Base-by-base conservation (phyloP, 2,113 vertebrate genomes). In the Gila orcuttii region DNA sequence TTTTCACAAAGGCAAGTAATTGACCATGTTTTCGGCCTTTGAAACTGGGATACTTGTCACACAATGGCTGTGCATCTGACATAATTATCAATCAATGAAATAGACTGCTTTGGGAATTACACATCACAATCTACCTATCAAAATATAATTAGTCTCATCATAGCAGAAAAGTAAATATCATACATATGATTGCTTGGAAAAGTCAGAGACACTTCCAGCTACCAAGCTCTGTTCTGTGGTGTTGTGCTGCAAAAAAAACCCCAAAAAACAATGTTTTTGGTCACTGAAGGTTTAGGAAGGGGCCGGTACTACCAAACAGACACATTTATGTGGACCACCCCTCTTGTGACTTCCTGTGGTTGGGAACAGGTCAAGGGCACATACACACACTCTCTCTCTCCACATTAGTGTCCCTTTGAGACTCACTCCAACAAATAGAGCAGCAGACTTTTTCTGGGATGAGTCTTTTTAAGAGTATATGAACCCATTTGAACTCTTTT, bases 351-450 rank as follows among this genome's bases (percentile, higher is more conserved):
- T 85, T 82, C 81, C 74, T 84, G 57, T 69, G 76, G 85, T 71
- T 64, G 80, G 87, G 85, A 91, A 91, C 85, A 86, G 91, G 90
- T 91, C 90, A 93, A 91, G 91, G 90, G 86, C 91, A 89, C 90
- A 83, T 86, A 28, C 23, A 71, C 36, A 64, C 25, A 19, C 31
- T 25, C n/a, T 6, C n/a, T 62, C 74, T 33, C 83, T 47, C 52
- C 19, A 52, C 39, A 68, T 73, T 55, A 78, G 60, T 45, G 77
- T n/a, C 75, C 42, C 79, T 62, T 50, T 75, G 76, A 83, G 79
- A 81, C 87, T 57, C 66, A 68, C 57, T 62, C 59, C 28, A 52
- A 78, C 47, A 87, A 83, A 39, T 79, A 47, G 75, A 79, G 52
- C 82, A 84, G 52, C 64, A 45, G n/a, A 79, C 36, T 15, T 17